Base-by-base conservation (phyloP, 2,888 invertebrate genomes). In the Drosophila meridiana region DNA sequence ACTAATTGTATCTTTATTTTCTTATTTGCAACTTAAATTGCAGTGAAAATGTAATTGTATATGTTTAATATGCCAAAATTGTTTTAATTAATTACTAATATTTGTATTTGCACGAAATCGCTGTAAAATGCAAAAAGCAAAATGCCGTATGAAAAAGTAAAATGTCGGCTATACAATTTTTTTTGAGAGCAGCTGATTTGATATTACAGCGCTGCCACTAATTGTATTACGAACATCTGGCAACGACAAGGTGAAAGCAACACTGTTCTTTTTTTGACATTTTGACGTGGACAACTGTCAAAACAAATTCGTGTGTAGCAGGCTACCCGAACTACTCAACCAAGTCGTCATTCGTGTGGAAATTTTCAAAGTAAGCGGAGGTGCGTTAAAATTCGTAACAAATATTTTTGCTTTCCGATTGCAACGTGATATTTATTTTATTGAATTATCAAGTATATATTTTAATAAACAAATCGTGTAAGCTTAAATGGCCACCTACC, bases 211-310 rank as follows among this genome's bases (percentile, higher is more conserved):
- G 59, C 7, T 50, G 48, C 63, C 58, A 74, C 38, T 53, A 30
- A 65, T 34, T 36, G 26, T 38, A 4, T 30, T 56, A 0, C 3
- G 6, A 3, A 3, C 13, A 43, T 62, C 58, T 75, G 80, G 87
- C 57, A 73, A 50, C 64, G 36, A 52, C n/a, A 2, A 7, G 4
- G 4, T 2, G 14, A 26, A 50, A 67, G 68, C 78, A 89, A 43
- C 83, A 6, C 81, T 83, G 67, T 26, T 2, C 6, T 30, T 4
- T 64, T 64, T 28, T 61, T 87, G 84, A 85, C 90, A 73, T 34
- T 72, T 86, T 59, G 84, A 87, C 87, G 90, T 90, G 87, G 89
- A 83, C 73, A 68, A 42, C 68, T 67, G 79, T 75, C 71, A 78
- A 76, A 75, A 70, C 63, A 59, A 48, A 53, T 75, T 83, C 81